Base-by-base conservation (phyloP, 2,888 invertebrate species). In the Polydrusus cervinus region DNA sequence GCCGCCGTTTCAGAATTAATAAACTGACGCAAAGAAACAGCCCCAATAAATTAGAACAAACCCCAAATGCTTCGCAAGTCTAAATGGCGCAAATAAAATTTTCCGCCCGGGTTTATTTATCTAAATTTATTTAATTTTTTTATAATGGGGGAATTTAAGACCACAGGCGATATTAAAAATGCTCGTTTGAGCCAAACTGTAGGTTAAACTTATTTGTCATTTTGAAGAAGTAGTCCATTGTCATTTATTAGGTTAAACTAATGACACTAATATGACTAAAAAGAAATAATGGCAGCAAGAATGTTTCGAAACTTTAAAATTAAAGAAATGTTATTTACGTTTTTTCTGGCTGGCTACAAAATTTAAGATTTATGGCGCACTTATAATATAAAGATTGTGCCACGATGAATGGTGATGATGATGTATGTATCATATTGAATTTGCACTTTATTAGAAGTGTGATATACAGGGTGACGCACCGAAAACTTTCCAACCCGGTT, bases 121-220 rank as follows among this genome's bases (percentile, higher is more conserved):
- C 65, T 72, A 72, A 66, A 72, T 72, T 72, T 55, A 72, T 66
- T 73, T 73, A 68, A 74, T 62, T 74, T 68, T 74, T 74, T 69
- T 34, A 34, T 34, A 34, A 68, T 55, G 61, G 43, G 66, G 34
- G 18, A 72, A 72, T 72, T 67, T 67, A 72, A 38, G 51, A 67
- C 25, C 38, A 49, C 69, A 57, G 10, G 53, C 30, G 70, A 55
- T 74, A 74, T 74, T 74, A 74, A 74, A 43, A 74, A 62, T 70
- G 49, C 70, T 25, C 65, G 69, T 70, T 74, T 49, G 65, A 49
- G 57, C 53, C 55, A 74, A 69, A 51, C 47, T 18, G 71, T 45
- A 65, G 49, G 43, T 53, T 8, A 71, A n/a, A 55, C 43, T n/a
- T 72, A 62, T 73, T 73, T 16, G n/a, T n/a, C n/a, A n/a, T n/a